Percentiles rank a stretch among this genome's conserved stretches.
phyloP scores from a whole-genome alignment of 2,797 vertebrate species.

The Choloepus didactylus region DNA sequence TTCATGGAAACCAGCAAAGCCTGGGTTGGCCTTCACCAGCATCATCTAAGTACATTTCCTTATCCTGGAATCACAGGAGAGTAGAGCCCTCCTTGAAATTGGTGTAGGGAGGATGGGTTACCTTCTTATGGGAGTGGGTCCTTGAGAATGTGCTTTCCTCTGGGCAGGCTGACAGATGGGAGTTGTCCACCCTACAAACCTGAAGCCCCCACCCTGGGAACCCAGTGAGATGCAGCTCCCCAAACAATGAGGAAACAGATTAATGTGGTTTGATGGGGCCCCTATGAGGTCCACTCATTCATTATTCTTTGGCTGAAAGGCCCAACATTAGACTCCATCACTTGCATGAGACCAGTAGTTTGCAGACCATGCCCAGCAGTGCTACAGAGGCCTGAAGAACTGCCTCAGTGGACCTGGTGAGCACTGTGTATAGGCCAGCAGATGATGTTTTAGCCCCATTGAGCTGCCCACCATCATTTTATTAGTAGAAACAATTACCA shows the following conservation, averaged over 20 bases:
- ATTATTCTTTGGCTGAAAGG: neutral
- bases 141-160: neutral
- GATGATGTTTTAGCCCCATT: neutral
- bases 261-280: neutral
- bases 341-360: neutral
- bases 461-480: too few relatives aligned
- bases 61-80: neutral
- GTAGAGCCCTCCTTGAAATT: neutral
- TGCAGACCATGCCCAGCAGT: neutral
- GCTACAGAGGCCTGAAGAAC: neutral
- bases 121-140: neutral
- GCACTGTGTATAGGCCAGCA: neutral
- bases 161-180: neutral
- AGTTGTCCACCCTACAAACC: neutral
- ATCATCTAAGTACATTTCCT: constrained; percentile 5
- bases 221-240: neutral
- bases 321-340: neutral
- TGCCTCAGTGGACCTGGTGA: neutral
- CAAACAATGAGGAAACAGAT: neutral
- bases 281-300: neutral
- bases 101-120: neutral
- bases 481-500: too few relatives aligned
- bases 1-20: neutral
- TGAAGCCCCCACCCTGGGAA: neutral
- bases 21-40: neutral